Percentiles rank a stretch among this genome's conserved stretches.
phyloP scores from a whole-genome alignment of 2,888 invertebrate genomes.

The Ormyrus labotus region DNA sequence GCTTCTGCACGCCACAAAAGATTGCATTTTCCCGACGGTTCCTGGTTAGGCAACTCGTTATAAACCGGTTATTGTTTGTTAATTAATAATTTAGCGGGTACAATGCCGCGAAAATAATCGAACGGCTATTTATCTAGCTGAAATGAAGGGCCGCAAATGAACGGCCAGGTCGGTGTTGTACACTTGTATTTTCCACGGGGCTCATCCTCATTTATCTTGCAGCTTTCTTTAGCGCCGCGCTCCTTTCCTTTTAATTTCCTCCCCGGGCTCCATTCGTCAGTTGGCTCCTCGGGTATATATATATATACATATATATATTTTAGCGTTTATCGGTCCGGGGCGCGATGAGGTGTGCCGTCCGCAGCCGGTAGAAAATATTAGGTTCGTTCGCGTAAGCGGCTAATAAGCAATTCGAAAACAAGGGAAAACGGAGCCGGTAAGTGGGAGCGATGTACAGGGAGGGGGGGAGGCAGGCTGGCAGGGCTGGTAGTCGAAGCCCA shows the following conservation, averaged over 20 bases:
- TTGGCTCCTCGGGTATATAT: not conserved
- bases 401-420: slow-evolving; percentile 47
- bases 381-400: not conserved
- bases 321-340: too few relatives aligned
- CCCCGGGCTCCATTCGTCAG: not conserved
- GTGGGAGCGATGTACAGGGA: slow-evolving; percentile 55
- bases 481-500: slow-evolving; percentile 64
- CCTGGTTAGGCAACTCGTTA: too few relatives aligned
- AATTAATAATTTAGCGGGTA: too few relatives aligned
- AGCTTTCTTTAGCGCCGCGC: not conserved
- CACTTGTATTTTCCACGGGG: not conserved
- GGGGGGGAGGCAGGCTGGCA: too few relatives aligned
- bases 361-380: not conserved
- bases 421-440: not conserved
- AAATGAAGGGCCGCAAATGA: slow-evolving; percentile 33
- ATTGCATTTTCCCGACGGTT: too few relatives aligned
- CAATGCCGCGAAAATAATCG: too few relatives aligned
- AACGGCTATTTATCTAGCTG: not conserved
- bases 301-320: not conserved
- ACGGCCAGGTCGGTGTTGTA: not conserved
- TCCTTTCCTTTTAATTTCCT: slow-evolving; percentile 12
- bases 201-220: slow-evolving; percentile 28
- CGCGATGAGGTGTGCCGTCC: not conserved
- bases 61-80: too few relatives aligned
- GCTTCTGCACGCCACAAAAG: too few relatives aligned